Evolutionary conservation across 2,113 vertebrate species (phyloP).

Genomic region (Pavo muticus): DNA sequence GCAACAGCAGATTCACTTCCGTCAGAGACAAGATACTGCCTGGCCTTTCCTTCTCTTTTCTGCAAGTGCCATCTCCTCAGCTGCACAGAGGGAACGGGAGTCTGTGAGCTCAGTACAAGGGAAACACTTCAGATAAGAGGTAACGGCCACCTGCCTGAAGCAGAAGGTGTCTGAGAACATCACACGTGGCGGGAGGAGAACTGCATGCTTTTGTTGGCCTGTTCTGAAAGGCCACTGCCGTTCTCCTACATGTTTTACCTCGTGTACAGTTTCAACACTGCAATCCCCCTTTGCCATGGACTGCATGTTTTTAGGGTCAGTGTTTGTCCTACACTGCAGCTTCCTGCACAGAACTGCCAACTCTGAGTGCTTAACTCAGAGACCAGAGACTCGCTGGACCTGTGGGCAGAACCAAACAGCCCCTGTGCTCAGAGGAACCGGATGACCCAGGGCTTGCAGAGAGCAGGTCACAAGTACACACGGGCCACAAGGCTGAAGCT

Average conservation of each 20-base stretch:
- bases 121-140: background rate
- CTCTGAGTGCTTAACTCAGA: fast-evolving
- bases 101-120: background rate
- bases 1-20: background rate
- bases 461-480: fast-evolving
- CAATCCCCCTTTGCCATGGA: background rate
- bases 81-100: background rate
- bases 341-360: background rate
- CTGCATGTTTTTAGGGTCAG: background rate
- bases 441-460: fast-evolving
- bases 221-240: background rate
- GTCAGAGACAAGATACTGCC: background rate
- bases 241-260: fast-evolving
- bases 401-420: background rate
- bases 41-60: background rate
- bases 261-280: background rate
- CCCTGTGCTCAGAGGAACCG: fast-evolving
- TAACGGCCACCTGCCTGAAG: background rate
- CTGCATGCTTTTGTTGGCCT: fast-evolving
- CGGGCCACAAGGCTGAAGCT: background rate
- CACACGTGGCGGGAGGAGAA: background rate
- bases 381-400: background rate
- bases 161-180: background rate
- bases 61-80: background rate
- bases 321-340: background rate